Base-by-base conservation (phyloP, 2,888 invertebrate species). In the Apomyelois bistriatella region DNA sequence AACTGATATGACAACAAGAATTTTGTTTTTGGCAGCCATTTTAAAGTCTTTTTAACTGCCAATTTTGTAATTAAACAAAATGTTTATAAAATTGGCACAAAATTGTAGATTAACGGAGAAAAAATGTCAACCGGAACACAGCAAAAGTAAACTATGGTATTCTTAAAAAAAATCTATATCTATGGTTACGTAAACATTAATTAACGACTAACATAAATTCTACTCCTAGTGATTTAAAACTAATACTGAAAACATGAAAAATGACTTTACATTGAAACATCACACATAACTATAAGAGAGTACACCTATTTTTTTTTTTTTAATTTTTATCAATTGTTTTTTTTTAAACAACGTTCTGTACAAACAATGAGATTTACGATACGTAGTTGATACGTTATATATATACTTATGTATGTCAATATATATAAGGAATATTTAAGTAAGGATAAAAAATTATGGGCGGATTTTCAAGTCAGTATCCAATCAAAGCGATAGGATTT, bases 141-240 rank as follows among this genome's bases (percentile, higher is more conserved):
- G 71, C 58, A 66, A 72, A 74, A 77, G 66, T 75, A 82, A 81
- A 72, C 72, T 78, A 76, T 56, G 72, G 76, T 82, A 76, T 71
- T 67, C 80, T 83, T 80, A 84, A 66, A 76, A 81, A 22, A 68
- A 74, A 81, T 60, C 81, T 83, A 82, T 64, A 68, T 36, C 68
- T 77, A 75, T 74, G 65, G 64, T 75, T 76, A 83, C 66, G 74
- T 86, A 86, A 83, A 85, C 74, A 85, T 76, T 83, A 87, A 85
- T 81, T 85, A 87, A 85, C 83, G 68, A 81, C 86, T 87, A 86
- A 87, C 81, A 85, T 84, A 86, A 87, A 80, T 68, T 78, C 77
- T 82, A 82, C 80, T 75, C 74, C 85, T 85, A 85, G 66, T 74
- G 76, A 84, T 84, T 85, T 84, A 81, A 80, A 82, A 81, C 83